Percentiles rank a stretch among this genome's conserved stretches.
Conservation (phyloP, 2,113 vertebrate species). For the Serilophus lunatus region DNA sequence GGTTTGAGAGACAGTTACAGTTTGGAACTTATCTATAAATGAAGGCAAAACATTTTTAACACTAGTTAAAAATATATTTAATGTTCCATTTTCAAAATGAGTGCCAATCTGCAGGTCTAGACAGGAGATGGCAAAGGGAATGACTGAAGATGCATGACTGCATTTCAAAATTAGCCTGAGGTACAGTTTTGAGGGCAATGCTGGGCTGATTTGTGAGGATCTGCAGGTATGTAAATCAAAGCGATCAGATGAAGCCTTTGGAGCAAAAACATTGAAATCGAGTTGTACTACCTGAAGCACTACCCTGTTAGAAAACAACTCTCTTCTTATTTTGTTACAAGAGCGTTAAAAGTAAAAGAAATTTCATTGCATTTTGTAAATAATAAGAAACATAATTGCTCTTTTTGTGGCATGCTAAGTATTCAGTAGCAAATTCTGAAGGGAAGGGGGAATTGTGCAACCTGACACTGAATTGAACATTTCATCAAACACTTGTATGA, state of each 20-base stretch:
- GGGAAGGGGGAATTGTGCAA: background rate
- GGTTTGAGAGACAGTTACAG: background rate
- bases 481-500: background rate
- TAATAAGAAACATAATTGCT: background rate
- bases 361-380: background rate
- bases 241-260: background rate
- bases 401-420: constrained; percentile 8
- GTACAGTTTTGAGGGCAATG: background rate
- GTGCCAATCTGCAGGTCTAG: background rate
- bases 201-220: background rate
- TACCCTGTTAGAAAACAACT: background rate
- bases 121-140: background rate
- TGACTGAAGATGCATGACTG: background rate
- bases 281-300: background rate
- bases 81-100: background rate
- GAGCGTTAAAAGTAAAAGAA: background rate
- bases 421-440: background rate
- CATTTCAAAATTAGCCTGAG: background rate
- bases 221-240: background rate
- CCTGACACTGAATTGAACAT: background rate
- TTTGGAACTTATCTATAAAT: background rate
- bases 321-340: background rate
- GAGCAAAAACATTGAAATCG: background rate
- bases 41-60: background rate
- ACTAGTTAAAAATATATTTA: background rate